phyloP scores from a whole-genome alignment of 1,140 invertebrate genomes.

The Gryon sp. region DNA sequence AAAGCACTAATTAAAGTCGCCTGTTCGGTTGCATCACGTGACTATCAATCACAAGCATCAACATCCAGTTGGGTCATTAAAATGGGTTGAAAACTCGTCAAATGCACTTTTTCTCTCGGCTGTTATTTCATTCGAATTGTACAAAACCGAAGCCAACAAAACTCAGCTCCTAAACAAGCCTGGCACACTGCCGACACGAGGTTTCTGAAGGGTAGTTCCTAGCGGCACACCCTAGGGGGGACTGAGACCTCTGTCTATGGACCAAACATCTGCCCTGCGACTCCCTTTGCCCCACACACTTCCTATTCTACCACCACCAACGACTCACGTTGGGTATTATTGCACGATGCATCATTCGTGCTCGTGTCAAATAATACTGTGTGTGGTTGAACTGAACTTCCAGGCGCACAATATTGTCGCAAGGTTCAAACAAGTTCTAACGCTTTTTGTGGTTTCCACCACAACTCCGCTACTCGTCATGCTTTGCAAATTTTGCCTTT shows the following conservation, averaged over 20 bases:
- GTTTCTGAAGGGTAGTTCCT: conserved; percentile 70
- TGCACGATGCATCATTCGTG: conserved; percentile 53
- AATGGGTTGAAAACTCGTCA: too few species aligned
- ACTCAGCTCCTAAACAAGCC: conserved; percentile 15
- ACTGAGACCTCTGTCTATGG: conserved; percentile 72
- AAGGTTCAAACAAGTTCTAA: not conserved
- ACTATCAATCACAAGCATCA: too few species aligned
- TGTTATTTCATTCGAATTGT: too few species aligned
- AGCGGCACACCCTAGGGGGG: conserved; percentile 72
- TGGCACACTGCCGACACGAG: conserved; percentile 17
- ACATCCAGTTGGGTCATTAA: too few species aligned
- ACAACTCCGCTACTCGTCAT: conserved; percentile 3
- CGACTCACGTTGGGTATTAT: conserved; percentile 48
- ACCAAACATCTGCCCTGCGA: conserved; percentile 77
- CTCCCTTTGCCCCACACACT: conserved; percentile 58
- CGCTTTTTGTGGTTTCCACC: conserved; percentile 10
- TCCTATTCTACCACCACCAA: conserved; percentile 56
- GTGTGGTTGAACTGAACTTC: conserved; percentile 12
- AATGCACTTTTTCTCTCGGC: too few species aligned
- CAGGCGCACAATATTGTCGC: too few species aligned
- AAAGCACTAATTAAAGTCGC: conserved; percentile 8
- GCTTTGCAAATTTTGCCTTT: not conserved
- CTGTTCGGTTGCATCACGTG: not conserved
- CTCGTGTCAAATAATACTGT: conserved; percentile 36
- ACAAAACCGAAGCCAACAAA: not conserved